Evolutionary conservation across 2,888 invertebrate species (phyloP).

Genomic region (Oscheius sp.): DNA sequence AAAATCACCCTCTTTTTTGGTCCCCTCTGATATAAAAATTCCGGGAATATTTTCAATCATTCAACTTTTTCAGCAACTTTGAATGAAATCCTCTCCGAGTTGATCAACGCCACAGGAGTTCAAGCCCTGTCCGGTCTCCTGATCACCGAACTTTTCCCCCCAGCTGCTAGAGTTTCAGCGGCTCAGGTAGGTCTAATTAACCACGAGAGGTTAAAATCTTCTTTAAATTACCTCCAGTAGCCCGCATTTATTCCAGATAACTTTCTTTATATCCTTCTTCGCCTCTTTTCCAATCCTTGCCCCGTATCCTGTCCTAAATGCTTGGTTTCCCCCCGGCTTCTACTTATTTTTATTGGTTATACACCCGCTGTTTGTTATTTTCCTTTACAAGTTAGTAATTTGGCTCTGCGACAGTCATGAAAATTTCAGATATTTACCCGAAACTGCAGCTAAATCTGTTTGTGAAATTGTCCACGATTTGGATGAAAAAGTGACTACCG

Average conservation of each 20-base stretch:
- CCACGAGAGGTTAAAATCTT: constrained; percentile 12
- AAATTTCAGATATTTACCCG: constrained; percentile 52
- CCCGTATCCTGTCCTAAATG: constrained; percentile 42
- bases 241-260: constrained; percentile 40
- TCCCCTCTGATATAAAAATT: too few species aligned
- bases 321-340: constrained; percentile 44
- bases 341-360: constrained; percentile 40
- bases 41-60: neutral
- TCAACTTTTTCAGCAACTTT: constrained; percentile 35
- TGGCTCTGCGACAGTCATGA: too few species aligned
- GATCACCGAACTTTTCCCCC: constrained; percentile 48
- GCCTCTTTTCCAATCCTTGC: constrained; percentile 34
- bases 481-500: constrained; percentile 49
- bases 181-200: constrained; percentile 45
- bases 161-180: constrained; percentile 47
- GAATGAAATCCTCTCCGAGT: constrained; percentile 37
- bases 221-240: too few species aligned
- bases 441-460: constrained; percentile 44
- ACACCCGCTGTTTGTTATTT: constrained; percentile 29
- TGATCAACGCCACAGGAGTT: constrained; percentile 41
- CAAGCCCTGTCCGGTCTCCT: constrained; percentile 38
- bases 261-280: constrained; percentile 34
- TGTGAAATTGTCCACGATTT: constrained; percentile 51
- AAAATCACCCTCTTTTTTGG: too few species aligned
- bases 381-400: neutral